Conservation (phyloP, 2,888 invertebrate species). For the Torymus tubicola region DNA sequence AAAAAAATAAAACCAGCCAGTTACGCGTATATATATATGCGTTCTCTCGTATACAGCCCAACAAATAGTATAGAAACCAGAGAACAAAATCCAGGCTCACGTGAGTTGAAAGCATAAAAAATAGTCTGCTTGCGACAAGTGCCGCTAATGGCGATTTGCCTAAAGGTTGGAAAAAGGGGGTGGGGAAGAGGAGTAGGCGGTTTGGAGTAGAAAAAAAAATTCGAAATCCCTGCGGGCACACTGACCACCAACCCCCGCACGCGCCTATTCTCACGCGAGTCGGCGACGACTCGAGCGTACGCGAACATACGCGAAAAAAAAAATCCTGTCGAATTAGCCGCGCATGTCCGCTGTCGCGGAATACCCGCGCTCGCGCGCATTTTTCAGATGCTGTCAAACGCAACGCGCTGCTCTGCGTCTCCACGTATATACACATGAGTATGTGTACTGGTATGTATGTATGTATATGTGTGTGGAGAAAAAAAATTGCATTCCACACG, state of each 20-base stretch:
- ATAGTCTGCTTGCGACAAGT: slow-evolving; percentile 30
- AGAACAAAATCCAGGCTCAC: background rate
- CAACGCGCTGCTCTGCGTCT: slow-evolving; percentile 56
- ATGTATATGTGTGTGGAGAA: background rate
- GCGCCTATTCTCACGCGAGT: too few species aligned
- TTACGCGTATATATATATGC: too few species aligned
- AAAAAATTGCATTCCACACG: slow-evolving; percentile 40
- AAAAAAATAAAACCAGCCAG: too few species aligned
- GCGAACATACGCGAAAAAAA: slow-evolving; percentile 6
- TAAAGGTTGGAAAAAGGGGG: background rate
- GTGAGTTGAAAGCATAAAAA: slow-evolving; percentile 11
- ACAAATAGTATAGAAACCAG: slow-evolving; percentile 1
- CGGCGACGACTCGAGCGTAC: too few species aligned
- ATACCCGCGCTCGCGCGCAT: slow-evolving; percentile 59
- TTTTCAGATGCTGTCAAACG: slow-evolving; percentile 67
- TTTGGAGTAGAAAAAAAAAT: slow-evolving; percentile 15
- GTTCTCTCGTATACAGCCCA: background rate
- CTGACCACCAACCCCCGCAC: background rate
- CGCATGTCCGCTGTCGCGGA: slow-evolving; percentile 43
- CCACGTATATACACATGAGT: too few species aligned
- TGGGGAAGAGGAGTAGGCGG: background rate
- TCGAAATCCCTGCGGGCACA: background rate
- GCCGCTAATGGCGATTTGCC: slow-evolving; percentile 12
- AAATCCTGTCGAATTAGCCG: slow-evolving; percentile 39
- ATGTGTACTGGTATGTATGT: too few species aligned